A percentile compares a stretch with the other conserved stretches of the same genome.
Conservation (phyloP, 2,797 vertebrate species). For the Nyctibius grandis region DNA sequence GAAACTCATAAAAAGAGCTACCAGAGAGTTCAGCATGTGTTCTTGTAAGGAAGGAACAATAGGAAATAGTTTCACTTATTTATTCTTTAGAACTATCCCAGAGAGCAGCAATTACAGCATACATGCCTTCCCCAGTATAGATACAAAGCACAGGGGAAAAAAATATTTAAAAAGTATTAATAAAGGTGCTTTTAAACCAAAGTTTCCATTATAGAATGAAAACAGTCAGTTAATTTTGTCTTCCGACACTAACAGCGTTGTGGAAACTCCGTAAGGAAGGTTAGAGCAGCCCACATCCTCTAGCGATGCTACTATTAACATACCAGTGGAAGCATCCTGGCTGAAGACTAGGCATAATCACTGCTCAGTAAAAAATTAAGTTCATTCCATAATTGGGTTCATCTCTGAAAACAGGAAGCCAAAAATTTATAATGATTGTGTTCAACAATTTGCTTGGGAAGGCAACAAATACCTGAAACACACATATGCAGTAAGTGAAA, state of each 20-base stretch:
- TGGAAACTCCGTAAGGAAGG: background rate
- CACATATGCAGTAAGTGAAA: background rate
- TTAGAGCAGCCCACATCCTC: background rate
- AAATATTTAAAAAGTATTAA: background rate
- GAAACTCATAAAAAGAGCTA: constrained; percentile 44
- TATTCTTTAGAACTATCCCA: constrained; percentile 5
- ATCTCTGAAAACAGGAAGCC: background rate
- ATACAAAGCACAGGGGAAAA: background rate
- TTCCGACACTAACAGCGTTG: background rate
- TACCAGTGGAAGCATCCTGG: background rate
- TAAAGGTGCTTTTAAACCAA: background rate
- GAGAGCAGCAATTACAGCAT: background rate
- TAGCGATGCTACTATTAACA: background rate
- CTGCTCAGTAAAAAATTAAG: background rate
- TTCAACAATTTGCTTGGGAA: background rate
- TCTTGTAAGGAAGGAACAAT: constrained; percentile 22
- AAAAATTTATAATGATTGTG: background rate
- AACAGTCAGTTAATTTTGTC: background rate
- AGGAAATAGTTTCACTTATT: constrained; percentile 39
- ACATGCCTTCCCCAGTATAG: background rate
- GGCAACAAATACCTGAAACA: background rate
- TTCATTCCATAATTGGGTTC: background rate
- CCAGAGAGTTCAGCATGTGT: constrained; percentile 17
- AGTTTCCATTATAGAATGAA: background rate
- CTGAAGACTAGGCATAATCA: background rate